Evolutionary conservation across 1,140 invertebrate genomes (phyloP).

Genomic region (Drosophila obscura): DNA sequence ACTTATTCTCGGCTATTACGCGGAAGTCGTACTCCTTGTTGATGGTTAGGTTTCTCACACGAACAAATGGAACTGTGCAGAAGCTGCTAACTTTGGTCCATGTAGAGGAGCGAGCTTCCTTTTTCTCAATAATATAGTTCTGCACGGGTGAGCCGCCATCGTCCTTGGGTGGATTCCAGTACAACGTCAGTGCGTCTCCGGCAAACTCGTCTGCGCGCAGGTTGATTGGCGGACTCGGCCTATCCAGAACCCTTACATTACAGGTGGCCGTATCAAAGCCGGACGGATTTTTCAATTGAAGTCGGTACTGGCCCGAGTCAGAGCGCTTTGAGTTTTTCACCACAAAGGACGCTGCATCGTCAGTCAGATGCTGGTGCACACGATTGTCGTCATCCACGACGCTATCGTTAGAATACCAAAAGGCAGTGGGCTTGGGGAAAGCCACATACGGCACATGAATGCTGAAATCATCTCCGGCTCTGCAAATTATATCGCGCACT

Average conservation of each 20-base stretch:
- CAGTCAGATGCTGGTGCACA: slow-evolving; percentile 92
- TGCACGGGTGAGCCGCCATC: slow-evolving; percentile 97
- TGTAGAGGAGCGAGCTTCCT: slow-evolving; percentile 90
- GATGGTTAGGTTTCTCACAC: slow-evolving; percentile 95
- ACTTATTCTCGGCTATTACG: slow-evolving; percentile 98
- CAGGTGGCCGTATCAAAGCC: slow-evolving; percentile 97
- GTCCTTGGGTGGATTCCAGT: slow-evolving; percentile 98
- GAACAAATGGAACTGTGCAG: slow-evolving; percentile 93
- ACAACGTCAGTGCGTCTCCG: slow-evolving; percentile 96
- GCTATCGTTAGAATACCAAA: slow-evolving; percentile 93
- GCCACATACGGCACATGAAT: slow-evolving; percentile 97
- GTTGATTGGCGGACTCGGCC: slow-evolving; percentile 94
- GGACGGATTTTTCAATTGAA: slow-evolving; percentile 96
- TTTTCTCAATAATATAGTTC: slow-evolving; percentile 98
- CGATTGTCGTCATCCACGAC: slow-evolving; percentile 90
- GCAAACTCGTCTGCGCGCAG: slow-evolving; percentile 96
- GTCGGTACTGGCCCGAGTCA: slow-evolving; percentile 95
- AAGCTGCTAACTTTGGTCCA: slow-evolving; percentile 97
- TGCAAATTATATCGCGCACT: slow-evolving; percentile 97
- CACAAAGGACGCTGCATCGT: slow-evolving; percentile 95
- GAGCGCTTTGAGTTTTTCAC: slow-evolving; percentile 95
- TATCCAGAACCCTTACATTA: slow-evolving; percentile 96
- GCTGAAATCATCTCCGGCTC: slow-evolving; percentile 98
- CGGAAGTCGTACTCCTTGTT: slow-evolving; percentile 98
- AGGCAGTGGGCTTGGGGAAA: slow-evolving; percentile 96